Percentiles rank a stretch among this genome's conserved stretches.
Conservation (phyloP, 2,113 vertebrate genomes). For the Brachionichthys hirsutus region DNA sequence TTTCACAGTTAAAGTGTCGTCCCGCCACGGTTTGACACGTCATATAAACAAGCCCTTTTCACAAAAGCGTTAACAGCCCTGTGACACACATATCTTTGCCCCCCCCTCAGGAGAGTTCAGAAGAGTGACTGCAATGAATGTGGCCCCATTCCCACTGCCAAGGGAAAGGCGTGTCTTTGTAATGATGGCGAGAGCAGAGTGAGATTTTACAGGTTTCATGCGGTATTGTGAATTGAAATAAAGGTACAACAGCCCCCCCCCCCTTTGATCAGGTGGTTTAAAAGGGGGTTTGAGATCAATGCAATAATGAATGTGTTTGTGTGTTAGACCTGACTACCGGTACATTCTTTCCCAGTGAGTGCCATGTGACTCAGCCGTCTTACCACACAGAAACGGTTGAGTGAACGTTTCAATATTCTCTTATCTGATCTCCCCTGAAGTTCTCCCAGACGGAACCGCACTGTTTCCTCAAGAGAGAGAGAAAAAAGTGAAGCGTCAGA, state of each 20-base stretch:
- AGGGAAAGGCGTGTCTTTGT: not conserved
- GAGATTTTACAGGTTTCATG: not conserved
- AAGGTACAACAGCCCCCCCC: no score
- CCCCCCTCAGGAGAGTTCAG: conserved; percentile 69
- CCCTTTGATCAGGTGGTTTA: no score
- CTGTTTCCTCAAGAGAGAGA: conserved; percentile 2
- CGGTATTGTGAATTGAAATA: no score
- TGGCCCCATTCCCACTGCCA: conserved; percentile 41
- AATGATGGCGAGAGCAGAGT: not conserved
- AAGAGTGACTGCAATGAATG: conserved; percentile 36
- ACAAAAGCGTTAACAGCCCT: conserved; percentile 44
- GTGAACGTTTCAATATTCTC: conserved; percentile 20
- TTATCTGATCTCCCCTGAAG: conserved; percentile 1
- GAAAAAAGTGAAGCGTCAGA: conserved; percentile 8
- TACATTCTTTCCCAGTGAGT: no score
- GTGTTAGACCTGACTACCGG: not conserved
- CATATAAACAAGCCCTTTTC: conserved; percentile 32
- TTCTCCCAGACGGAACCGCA: not conserved
- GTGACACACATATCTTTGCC: conserved; percentile 24
- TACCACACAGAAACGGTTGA: not conserved
- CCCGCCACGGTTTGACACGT: conserved; percentile 46
- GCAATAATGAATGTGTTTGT: conserved; percentile 6
- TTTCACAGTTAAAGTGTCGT: conserved; percentile 3
- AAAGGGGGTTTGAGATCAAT: no score
- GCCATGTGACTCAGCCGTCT: no score